These are phyloP conservation scores for Tyto alba DNA, from an alignment of 2,113 vertebrate genomes.

Conservation along the genomic window DNA sequence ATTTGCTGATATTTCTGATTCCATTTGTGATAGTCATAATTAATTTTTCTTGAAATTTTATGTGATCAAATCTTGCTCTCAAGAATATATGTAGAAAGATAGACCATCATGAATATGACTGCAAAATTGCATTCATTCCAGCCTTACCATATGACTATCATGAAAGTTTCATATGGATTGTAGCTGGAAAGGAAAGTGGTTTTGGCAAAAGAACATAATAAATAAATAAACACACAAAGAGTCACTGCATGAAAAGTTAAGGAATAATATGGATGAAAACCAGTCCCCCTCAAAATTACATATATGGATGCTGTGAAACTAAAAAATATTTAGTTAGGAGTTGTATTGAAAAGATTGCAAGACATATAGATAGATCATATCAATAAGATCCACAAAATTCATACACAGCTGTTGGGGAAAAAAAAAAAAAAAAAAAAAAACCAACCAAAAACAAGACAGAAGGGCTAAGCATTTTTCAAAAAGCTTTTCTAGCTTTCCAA, in stretches of 20 bases:
- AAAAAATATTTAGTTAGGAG: background rate
- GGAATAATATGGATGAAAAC: background rate
- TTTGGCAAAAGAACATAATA: background rate
- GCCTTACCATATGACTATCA: background rate
- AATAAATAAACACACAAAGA: background rate
- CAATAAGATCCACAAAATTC: background rate
- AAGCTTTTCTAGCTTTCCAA: background rate
- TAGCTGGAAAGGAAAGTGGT: background rate
- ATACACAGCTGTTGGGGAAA: background rate
- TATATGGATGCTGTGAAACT: background rate
- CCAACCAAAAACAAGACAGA: background rate
- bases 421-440: too few species aligned
- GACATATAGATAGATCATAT: background rate
- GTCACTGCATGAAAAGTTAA: background rate
- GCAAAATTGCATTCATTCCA: background rate
- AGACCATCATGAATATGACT: background rate
- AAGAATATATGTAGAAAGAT: background rate
- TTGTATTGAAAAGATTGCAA: background rate
- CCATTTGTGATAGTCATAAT: background rate
- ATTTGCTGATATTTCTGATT: background rate
- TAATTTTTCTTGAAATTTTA: background rate
- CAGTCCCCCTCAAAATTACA: background rate
- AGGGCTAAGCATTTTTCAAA: background rate
- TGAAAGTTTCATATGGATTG: background rate
- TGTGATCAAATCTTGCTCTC: background rate